These are phyloP conservation scores for Chiridota heheva DNA, from an alignment of 35 echinoderm and acorn worm species.

Conservation along the genomic window DNA sequence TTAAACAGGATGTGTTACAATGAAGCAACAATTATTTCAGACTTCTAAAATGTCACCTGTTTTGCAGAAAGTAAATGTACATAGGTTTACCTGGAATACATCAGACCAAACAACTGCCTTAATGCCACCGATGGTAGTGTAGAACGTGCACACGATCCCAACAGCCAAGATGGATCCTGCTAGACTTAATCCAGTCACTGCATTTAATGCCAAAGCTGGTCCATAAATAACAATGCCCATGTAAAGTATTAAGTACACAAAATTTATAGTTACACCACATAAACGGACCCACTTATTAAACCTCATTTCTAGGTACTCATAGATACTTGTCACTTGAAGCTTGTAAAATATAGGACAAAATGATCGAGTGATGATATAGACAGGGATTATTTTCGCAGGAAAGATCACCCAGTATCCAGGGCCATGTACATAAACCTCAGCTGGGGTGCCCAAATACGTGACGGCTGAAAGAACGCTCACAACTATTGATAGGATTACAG, in stretches of 20 bases:
- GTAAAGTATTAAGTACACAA: neutral
- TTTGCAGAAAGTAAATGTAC: too few relatives aligned
- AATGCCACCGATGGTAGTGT: conserved; percentile 32
- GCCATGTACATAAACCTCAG: conserved; percentile 48
- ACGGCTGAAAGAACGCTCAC: conserved; percentile 58
- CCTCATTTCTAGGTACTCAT: conserved; percentile 56
- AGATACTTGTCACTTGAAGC: conserved; percentile 21
- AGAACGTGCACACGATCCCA: conserved; percentile 44
- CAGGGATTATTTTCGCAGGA: neutral
- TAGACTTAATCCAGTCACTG: conserved; percentile 28
- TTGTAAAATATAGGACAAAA: conserved; percentile 23
- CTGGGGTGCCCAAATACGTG: conserved; percentile 55
- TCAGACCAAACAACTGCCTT: conserved; percentile 55
- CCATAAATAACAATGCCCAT: conserved; percentile 63
- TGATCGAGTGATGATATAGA: neutral
- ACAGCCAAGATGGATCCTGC: conserved; percentile 2
- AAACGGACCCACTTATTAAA: conserved; percentile 27
- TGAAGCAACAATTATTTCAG: too few relatives aligned
- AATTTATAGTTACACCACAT: neutral
- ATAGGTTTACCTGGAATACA: conserved; percentile 46
- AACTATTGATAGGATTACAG: conserved; percentile 48
- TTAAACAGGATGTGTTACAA: too few relatives aligned
- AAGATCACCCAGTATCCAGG: conserved; percentile 20
- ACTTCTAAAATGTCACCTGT: too few relatives aligned
- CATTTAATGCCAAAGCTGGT: conserved; percentile 55